These are phyloP conservation scores for Schlechtendalia chinensis DNA, from an alignment of 1,140 invertebrate genomes.

Conservation along the genomic window DNA sequence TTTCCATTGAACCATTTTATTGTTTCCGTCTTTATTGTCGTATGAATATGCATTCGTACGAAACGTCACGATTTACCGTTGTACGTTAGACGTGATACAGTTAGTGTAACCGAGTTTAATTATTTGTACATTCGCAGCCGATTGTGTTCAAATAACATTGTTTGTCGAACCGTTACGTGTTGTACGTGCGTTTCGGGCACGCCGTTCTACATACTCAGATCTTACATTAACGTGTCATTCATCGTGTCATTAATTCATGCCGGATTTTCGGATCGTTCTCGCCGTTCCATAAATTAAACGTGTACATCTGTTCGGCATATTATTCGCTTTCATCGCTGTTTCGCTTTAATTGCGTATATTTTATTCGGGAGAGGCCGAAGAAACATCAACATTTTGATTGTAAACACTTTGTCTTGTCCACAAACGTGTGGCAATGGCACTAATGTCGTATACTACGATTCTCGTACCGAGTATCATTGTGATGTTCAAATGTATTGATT, in stretches of 20 bases:
- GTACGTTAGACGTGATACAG: not conserved
- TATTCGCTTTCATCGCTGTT: not conserved
- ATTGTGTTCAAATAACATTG: not conserved
- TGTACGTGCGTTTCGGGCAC: not conserved
- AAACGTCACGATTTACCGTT: too few relatives aligned
- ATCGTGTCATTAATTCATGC: constrained; percentile 2
- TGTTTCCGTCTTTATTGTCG: not conserved
- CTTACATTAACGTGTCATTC: not conserved
- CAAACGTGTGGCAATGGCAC: not conserved
- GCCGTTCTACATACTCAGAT: not conserved
- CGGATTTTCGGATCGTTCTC: not conserved
- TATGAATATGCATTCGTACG: not conserved
- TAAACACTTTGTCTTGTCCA: not conserved
- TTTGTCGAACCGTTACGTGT: not conserved
- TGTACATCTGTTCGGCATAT: not conserved
- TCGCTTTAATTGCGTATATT: not conserved
- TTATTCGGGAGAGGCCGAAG: not conserved
- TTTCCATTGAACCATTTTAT: not conserved
- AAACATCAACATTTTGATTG: not conserved
- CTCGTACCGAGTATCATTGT: too few relatives aligned
- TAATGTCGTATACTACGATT: too few relatives aligned
- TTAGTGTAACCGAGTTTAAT: not conserved
- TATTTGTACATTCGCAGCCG: not conserved
- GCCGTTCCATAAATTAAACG: not conserved
- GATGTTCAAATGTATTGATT: not conserved